Evolutionary conservation across 2,888 invertebrate species (phyloP).

Genomic region (Antheraea yamamai): DNA sequence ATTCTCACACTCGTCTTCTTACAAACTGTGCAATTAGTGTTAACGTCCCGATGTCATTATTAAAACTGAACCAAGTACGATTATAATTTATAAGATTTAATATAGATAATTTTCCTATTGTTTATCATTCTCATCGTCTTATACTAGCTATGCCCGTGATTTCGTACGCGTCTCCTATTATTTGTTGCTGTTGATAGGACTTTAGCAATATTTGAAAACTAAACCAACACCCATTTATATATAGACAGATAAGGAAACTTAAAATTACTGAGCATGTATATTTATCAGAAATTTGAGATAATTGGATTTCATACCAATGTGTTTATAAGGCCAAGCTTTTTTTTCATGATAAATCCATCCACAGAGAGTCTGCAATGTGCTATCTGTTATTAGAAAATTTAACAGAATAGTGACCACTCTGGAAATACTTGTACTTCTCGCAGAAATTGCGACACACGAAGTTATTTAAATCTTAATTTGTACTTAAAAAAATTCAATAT

Average conservation of each 20-base stretch:
- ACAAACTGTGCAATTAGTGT: constrained; percentile 16
- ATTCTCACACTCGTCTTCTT: constrained; percentile 15
- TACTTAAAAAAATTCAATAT: neutral
- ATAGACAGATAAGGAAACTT: neutral
- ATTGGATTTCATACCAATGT: neutral
- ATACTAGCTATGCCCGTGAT: too few relatives aligned
- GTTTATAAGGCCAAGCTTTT: neutral
- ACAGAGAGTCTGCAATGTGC: neutral
- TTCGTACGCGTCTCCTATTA: too few relatives aligned
- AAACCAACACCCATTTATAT: too few relatives aligned
- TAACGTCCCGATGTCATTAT: neutral
- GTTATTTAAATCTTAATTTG: too few relatives aligned
- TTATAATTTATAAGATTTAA: neutral
- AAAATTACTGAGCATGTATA: neutral
- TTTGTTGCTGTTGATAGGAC: too few relatives aligned
- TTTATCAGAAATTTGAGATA: neutral
- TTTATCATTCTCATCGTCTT: neutral
- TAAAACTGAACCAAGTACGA: constrained; percentile 24
- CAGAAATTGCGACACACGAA: too few relatives aligned
- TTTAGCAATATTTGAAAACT: too few relatives aligned
- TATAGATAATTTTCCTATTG: neutral
- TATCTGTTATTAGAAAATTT: neutral
- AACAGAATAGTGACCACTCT: neutral
- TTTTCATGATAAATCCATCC: too few relatives aligned
- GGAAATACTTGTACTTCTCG: too few relatives aligned